phyloP scores from a whole-genome alignment of 2,113 vertebrate species.

The Ammodytes marinus region DNA sequence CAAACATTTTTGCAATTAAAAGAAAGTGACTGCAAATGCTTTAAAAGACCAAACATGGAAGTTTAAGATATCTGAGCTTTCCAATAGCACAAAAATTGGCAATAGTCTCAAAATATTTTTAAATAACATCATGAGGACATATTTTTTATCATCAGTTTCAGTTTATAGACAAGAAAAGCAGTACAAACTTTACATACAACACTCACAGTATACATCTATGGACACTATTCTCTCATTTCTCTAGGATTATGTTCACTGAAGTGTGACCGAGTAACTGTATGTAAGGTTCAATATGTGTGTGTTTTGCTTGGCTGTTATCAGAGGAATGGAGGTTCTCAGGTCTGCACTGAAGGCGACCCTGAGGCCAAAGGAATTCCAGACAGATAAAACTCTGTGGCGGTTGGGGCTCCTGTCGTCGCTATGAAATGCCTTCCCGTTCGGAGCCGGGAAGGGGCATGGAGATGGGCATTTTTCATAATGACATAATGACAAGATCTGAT shows the following conservation, averaged over 20 bases:
- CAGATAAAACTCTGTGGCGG: slow-evolving; percentile 71
- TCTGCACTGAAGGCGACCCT: slow-evolving; percentile 49
- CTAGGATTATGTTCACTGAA: neutral
- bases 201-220: neutral
- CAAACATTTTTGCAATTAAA: slow-evolving; percentile 22
- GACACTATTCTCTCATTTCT: neutral
- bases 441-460: slow-evolving; percentile 17
- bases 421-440: slow-evolving; percentile 34
- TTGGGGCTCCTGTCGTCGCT: slow-evolving; percentile 3
- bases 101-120: neutral
- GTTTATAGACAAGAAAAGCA: neutral
- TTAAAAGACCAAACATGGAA: slow-evolving; percentile 25
- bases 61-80: neutral
- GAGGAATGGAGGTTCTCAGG: slow-evolving; percentile 56
- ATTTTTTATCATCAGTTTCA: neutral
- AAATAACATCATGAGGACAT: neutral
- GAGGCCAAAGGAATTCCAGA: slow-evolving; percentile 70
- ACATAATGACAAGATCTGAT: slow-evolving; percentile 43
- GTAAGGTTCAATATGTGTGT: slow-evolving; percentile 45
- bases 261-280: neutral
- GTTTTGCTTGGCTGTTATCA: slow-evolving; percentile 63
- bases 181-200: neutral
- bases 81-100: neutral
- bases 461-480: slow-evolving; percentile 35
- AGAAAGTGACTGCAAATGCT: neutral